Evolutionary conservation across 2,797 vertebrate species (phyloP).

Genomic region (Silurus aristotelis): DNA sequence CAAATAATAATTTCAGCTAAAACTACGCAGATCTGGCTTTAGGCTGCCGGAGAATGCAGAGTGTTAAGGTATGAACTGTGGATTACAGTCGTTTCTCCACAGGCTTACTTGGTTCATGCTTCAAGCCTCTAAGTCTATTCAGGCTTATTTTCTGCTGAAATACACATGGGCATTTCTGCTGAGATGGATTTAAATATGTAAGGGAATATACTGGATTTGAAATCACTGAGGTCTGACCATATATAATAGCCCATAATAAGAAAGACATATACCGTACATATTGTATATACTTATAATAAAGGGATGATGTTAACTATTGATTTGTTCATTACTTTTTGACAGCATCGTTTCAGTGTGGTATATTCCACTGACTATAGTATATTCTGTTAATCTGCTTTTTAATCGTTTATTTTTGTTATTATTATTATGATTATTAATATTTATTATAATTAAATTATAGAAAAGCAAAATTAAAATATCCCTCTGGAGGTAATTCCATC

Average conservation of each 20-base stretch:
- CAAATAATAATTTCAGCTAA: conserved; percentile 32
- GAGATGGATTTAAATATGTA: conserved; percentile 50
- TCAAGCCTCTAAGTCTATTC: conserved; percentile 44
- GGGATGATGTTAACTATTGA: not conserved
- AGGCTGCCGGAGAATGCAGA: conserved; percentile 38
- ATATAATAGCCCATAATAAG: not conserved
- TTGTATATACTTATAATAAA: not conserved
- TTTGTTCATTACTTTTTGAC: too few relatives aligned
- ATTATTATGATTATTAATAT: conserved; percentile 10
- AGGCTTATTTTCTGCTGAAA: conserved; percentile 55
- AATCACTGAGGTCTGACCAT: conserved; percentile 14
- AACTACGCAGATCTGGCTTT: conserved; percentile 18
- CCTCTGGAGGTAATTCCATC: not conserved
- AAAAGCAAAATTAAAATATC: not conserved
- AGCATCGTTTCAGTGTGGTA: not conserved
- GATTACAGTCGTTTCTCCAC: conserved; percentile 51
- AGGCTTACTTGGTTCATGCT: conserved; percentile 47
- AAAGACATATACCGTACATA: not conserved
- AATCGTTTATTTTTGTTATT: not conserved
- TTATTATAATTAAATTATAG: not conserved
- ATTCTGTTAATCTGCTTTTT: not conserved
- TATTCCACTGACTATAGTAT: not conserved
- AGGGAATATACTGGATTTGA: conserved; percentile 37
- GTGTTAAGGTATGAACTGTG: conserved; percentile 37
- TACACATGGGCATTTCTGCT: conserved; percentile 39